A percentile compares a stretch with the other conserved stretches of the same genome.
phyloP scores from a whole-genome alignment of 2,888 invertebrate species.

The Drosophila suboccidentalis region DNA sequence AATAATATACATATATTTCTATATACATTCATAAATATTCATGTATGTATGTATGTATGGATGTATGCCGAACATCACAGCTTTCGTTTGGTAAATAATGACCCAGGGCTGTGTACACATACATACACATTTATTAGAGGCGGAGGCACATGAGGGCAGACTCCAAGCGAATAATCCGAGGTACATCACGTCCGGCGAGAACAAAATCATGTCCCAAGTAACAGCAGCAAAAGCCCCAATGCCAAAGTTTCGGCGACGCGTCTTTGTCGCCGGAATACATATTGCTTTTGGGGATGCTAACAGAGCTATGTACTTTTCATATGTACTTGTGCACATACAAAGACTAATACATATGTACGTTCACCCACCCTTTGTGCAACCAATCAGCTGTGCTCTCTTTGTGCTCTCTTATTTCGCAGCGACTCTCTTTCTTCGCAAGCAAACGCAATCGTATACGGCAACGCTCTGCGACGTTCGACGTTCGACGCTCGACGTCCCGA shows the following conservation, averaged over 20 bases:
- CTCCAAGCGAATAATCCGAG: constrained; percentile 23
- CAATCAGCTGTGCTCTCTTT: constrained; percentile 59
- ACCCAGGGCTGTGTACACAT: constrained; percentile 25
- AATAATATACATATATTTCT: constrained; percentile 6
- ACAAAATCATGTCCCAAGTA: constrained; percentile 26
- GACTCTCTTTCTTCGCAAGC: constrained; percentile 33
- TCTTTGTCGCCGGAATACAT: constrained; percentile 74
- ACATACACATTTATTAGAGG: constrained; percentile 10
- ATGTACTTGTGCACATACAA: constrained; percentile 11
- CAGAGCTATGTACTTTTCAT: constrained; percentile 60
- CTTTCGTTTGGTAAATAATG: constrained; percentile 11
- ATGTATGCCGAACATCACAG: constrained; percentile 4
- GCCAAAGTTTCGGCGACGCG: constrained; percentile 34
- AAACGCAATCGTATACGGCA: neutral
- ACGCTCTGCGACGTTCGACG: constrained; percentile 3
- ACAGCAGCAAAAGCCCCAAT: constrained; percentile 31
- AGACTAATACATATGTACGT: constrained; percentile 23
- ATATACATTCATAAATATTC: neutral
- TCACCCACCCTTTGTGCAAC: constrained; percentile 49
- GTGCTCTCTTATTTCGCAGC: constrained; percentile 46
- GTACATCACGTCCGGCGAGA: constrained; percentile 21
- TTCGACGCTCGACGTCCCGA: neutral
- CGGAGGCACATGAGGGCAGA: constrained; percentile 6
- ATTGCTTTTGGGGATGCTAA: constrained; percentile 82
- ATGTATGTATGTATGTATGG: neutral